A percentile compares a stretch with the other conserved stretches of the same genome.
Conservation (phyloP, 2,888 invertebrate genomes). For the Hermodice carunculata region DNA sequence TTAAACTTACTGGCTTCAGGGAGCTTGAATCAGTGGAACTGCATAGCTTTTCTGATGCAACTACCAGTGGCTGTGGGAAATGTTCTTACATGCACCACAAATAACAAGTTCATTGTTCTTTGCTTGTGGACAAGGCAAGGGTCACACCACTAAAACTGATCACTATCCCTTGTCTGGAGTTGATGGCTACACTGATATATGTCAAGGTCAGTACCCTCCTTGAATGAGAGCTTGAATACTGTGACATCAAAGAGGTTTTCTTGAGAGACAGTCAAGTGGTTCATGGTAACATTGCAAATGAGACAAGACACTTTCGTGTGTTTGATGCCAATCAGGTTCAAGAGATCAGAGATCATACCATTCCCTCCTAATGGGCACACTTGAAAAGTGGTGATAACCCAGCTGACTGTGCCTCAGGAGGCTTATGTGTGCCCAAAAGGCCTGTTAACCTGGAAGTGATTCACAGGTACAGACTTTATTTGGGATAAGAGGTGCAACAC, state of each 20-base stretch:
- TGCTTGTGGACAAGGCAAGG: conserved; percentile 40
- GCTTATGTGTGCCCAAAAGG: conserved; percentile 16
- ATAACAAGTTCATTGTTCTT: conserved; percentile 28
- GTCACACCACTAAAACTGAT: conserved; percentile 39
- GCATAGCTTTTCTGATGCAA: conserved; percentile 45
- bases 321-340: conserved; percentile 47
- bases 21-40: conserved; percentile 21
- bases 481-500: not conserved
- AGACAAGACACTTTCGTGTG: conserved; percentile 40
- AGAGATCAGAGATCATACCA: conserved; percentile 33
- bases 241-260: conserved; percentile 19
- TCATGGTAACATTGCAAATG: conserved; percentile 14
- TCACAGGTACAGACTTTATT: conserved; percentile 15
- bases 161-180: conserved; percentile 38
- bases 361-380: conserved; percentile 43
- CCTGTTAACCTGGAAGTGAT: not conserved
- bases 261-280: conserved; percentile 11
- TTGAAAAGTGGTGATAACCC: conserved; percentile 38
- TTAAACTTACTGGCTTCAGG: conserved; percentile 38
- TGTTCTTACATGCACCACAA: conserved; percentile 37
- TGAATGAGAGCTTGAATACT: conserved; percentile 10
- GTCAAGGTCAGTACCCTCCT: not conserved
- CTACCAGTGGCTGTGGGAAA: conserved; percentile 38
- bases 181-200: conserved; percentile 34
- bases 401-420: conserved; percentile 35